A percentile compares a stretch with the other conserved stretches of the same genome.
Conservation (phyloP, 2,113 vertebrate genomes). For the Potamarius usumacintae region DNA sequence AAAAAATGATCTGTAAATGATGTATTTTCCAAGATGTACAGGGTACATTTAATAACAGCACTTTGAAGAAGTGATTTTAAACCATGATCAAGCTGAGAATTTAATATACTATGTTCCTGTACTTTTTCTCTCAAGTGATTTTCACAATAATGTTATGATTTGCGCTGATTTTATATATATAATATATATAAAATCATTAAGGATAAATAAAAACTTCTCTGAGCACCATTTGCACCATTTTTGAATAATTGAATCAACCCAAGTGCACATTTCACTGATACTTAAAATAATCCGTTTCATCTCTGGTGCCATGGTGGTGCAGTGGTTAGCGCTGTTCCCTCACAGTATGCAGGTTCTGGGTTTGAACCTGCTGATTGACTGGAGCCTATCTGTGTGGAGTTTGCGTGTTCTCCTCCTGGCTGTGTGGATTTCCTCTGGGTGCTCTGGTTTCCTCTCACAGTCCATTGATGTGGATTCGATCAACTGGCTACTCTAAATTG, state of each 20-base stretch:
- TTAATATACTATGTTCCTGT: slow-evolving; percentile 43
- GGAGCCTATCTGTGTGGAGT: no score
- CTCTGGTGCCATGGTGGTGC: no score
- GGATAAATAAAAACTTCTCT: slow-evolving; percentile 30
- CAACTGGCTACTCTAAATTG: no score
- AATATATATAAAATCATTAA: slow-evolving; percentile 55
- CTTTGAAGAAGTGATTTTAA: slow-evolving; percentile 52
- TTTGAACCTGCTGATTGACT: no score
- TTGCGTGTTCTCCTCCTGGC: no score
- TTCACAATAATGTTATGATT: slow-evolving; percentile 51
- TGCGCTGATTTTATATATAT: slow-evolving; percentile 22
- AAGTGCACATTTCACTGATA: background rate
- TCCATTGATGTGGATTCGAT: no score
- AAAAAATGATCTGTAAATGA: slow-evolving; percentile 12
- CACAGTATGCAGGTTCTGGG: no score
- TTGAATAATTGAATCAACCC: background rate
- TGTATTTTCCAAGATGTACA: slow-evolving; percentile 42
- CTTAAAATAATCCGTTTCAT: background rate
- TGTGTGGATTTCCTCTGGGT: no score
- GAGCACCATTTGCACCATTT: background rate
- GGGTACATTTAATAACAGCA: slow-evolving; percentile 46
- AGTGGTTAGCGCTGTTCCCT: no score
- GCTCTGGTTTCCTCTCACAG: no score
- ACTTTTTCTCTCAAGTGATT: slow-evolving; percentile 42
- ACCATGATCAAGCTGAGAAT: slow-evolving; percentile 37